phyloP scores from a whole-genome alignment of 2,113 vertebrate genomes.

The Bubo bubo region DNA sequence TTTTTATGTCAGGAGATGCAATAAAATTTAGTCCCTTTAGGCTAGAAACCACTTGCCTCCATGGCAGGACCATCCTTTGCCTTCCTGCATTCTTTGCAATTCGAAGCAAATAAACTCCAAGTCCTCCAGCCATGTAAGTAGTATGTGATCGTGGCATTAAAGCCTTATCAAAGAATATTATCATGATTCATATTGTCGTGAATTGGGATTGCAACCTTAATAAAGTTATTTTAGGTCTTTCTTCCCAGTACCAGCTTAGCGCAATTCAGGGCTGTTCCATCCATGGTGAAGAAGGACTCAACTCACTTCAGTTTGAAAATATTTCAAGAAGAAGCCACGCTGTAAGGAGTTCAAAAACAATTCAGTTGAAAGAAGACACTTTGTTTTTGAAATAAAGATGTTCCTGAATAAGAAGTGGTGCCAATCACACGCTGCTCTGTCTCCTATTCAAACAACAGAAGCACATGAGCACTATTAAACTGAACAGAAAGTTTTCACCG shows the following conservation, averaged over 20 bases:
- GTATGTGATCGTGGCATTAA: neutral
- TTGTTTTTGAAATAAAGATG: neutral
- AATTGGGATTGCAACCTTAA: neutral
- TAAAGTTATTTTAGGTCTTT: neutral
- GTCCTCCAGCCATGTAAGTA: neutral
- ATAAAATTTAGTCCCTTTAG: neutral
- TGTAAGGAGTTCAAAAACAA: neutral
- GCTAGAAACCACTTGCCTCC: neutral
- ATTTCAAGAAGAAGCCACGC: neutral
- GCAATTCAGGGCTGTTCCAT: neutral
- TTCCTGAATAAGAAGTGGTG: neutral
- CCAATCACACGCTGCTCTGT: neutral
- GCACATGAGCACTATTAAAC: neutral
- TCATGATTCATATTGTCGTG: neutral
- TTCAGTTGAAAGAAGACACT: neutral
- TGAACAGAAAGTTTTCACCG: neutral
- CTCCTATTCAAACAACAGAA: neutral
- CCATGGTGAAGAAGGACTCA: neutral
- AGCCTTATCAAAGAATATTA: neutral
- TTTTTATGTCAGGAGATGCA: neutral
- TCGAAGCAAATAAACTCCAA: neutral
- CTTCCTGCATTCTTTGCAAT: neutral
- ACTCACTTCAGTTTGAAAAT: neutral
- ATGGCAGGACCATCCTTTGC: neutral
- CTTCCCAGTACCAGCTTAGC: neutral